phyloP scores from a whole-genome alignment of 1,140 invertebrate genomes.

The Diploscapter pachys region DNA sequence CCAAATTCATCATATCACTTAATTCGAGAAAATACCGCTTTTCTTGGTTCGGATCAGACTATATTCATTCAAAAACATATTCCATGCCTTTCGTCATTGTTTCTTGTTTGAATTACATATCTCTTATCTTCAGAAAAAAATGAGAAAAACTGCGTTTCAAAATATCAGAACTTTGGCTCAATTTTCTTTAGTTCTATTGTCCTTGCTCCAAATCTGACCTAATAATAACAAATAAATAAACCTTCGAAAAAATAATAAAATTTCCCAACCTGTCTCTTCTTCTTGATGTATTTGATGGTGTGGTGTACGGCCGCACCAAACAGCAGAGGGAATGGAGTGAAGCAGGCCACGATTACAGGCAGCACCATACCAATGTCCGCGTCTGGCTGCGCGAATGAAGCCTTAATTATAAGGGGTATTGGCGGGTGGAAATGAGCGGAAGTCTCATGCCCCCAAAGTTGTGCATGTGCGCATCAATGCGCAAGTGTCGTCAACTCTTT shows the following conservation, averaged over 20 bases:
- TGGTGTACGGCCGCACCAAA: slow-evolving; percentile 54
- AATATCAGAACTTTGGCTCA: neutral
- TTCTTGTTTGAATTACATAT: too few species aligned
- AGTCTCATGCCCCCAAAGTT: neutral
- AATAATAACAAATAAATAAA: too few species aligned
- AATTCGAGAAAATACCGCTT: too few species aligned
- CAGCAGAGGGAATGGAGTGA: slow-evolving; percentile 82
- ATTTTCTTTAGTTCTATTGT: neutral
- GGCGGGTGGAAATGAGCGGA: neutral
- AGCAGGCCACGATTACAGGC: slow-evolving; percentile 81
- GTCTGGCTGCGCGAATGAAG: slow-evolving; percentile 61
- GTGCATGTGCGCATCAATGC: neutral
- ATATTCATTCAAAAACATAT: too few species aligned
- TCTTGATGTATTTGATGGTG: slow-evolving; percentile 44
- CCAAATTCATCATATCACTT: too few species aligned
- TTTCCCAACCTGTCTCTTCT: slow-evolving; percentile 9
- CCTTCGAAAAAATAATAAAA: neutral
- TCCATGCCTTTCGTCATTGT: too few species aligned
- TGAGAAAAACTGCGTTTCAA: neutral
- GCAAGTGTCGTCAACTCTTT: neutral
- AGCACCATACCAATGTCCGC: slow-evolving; percentile 67
- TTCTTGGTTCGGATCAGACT: too few species aligned
- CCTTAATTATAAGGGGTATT: slow-evolving; percentile 37
- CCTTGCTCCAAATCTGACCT: too few species aligned
- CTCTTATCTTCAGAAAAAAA: too few species aligned